Evolutionary conservation across 2,797 vertebrate genomes (phyloP).

Genomic region (Rhynchonycteris naso): DNA sequence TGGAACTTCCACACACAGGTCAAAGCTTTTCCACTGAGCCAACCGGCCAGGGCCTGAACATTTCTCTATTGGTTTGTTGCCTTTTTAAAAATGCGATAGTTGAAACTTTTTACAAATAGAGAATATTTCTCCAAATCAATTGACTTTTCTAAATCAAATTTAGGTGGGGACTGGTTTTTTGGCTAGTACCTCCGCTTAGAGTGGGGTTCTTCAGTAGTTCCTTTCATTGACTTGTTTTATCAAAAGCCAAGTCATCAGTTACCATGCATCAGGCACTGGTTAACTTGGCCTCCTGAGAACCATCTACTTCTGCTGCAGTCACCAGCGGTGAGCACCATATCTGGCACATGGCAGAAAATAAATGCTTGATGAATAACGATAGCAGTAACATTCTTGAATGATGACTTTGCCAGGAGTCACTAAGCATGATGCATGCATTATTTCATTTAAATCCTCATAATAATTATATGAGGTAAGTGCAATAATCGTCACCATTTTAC

Average conservation of each 20-base stretch:
- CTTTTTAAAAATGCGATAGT: constrained; percentile 18
- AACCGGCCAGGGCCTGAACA: not conserved
- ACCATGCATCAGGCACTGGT: not conserved
- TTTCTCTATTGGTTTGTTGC: constrained; percentile 6
- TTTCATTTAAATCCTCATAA: constrained; percentile 9
- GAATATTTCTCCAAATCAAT: not conserved
- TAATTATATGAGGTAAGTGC: not conserved
- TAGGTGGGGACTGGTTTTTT: not conserved
- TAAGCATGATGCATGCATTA: not conserved
- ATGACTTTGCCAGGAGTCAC: not conserved
- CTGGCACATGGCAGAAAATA: not conserved
- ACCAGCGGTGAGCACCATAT: not conserved
- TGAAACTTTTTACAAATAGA: not conserved
- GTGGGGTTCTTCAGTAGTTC: not conserved
- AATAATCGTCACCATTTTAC: not conserved
- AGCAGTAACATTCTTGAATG: not conserved
- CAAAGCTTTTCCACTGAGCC: too few relatives aligned
- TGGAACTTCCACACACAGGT: too few relatives aligned
- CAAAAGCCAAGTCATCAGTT: not conserved
- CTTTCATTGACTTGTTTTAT: not conserved
- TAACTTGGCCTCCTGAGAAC: not conserved
- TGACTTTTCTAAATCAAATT: not conserved
- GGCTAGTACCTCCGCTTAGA: not conserved
- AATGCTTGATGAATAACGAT: not conserved
- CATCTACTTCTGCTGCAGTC: not conserved